A percentile compares a stretch with the other conserved stretches of the same genome.
These are phyloP conservation scores for Romanogobio albipinnatus DNA, from an alignment of 2,113 vertebrate species.

Conservation along the genomic window DNA sequence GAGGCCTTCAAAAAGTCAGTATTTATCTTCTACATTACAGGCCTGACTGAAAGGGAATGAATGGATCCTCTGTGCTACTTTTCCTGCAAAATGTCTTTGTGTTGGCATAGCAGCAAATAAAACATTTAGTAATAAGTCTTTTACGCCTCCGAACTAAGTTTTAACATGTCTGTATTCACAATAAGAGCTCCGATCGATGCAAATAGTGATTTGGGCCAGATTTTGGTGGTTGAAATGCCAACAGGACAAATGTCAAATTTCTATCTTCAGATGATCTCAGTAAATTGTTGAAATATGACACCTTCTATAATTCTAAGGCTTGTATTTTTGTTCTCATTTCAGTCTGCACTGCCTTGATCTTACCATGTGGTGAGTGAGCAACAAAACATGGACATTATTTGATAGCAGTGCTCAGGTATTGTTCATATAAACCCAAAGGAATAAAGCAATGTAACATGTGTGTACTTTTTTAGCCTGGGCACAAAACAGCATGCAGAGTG, in stretches of 20 bases:
- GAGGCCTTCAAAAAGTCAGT: slow-evolving; percentile 17
- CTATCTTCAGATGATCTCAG: neutral
- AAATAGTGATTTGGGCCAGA: neutral
- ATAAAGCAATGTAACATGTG: neutral
- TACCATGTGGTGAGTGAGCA: slow-evolving; percentile 52
- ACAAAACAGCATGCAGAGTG: slow-evolving; percentile 67
- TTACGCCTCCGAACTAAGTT: slow-evolving; percentile 1
- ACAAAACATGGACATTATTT: neutral
- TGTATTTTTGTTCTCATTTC: slow-evolving; percentile 59
- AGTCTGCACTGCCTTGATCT: slow-evolving; percentile 70
- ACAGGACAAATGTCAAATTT: slow-evolving; percentile 2
- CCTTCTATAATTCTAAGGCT: slow-evolving; percentile 4
- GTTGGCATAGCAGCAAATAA: slow-evolving; percentile 60
- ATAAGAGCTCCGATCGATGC: neutral
- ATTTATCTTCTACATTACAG: slow-evolving; percentile 58
- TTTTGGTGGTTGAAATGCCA: neutral
- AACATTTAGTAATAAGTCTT: neutral
- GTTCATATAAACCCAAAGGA: neutral
- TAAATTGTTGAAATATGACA: neutral
- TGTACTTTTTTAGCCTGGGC: slow-evolving; percentile 65
- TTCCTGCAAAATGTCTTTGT: slow-evolving; percentile 46
- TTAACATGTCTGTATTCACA: neutral
- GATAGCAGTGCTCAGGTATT: neutral
- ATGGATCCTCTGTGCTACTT: slow-evolving; percentile 67
- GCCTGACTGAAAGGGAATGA: slow-evolving; percentile 65